phyloP scores from a whole-genome alignment of 1,140 invertebrate species.

The Aphelenchoides avenae region DNA sequence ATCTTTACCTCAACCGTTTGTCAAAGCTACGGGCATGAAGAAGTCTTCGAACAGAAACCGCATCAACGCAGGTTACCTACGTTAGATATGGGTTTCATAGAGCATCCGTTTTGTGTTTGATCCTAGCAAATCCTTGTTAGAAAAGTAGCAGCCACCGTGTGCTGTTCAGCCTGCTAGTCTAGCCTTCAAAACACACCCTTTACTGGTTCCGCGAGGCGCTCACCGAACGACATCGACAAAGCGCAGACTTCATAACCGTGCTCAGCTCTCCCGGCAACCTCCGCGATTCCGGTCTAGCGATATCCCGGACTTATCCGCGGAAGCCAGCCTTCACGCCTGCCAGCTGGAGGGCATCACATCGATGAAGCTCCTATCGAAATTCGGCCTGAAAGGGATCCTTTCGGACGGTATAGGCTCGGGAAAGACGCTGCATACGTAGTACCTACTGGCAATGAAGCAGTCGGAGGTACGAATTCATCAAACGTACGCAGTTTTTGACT shows the following conservation, averaged over 20 bases:
- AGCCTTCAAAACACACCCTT: conserved; percentile 16
- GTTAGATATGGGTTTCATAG: too few species aligned
- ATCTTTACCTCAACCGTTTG: too few species aligned
- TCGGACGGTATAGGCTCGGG: conserved; percentile 97
- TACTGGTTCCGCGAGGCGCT: background rate
- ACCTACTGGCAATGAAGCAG: conserved; percentile 75
- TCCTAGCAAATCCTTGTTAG: too few species aligned
- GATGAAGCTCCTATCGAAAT: conserved; percentile 89
- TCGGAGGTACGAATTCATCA: conserved; percentile 5
- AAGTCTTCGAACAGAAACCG: too few species aligned
- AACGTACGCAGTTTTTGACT: background rate
- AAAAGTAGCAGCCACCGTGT: too few species aligned
- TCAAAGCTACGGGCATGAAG: too few species aligned
- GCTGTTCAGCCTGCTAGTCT: too few species aligned
- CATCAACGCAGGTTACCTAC: too few species aligned
- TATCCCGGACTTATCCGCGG: conserved; percentile 38
- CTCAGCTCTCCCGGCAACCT: conserved; percentile 38
- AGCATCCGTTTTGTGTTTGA: too few species aligned
- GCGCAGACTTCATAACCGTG: conserved; percentile 44
- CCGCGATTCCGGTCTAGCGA: conserved; percentile 25
- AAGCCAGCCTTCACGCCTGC: conserved; percentile 39
- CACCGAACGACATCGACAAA: conserved; percentile 7
- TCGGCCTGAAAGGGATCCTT: conserved; percentile 90
- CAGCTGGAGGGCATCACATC: conserved; percentile 81
- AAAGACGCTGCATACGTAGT: conserved; percentile 94